phyloP scores from a whole-genome alignment of 1,140 invertebrate genomes.

The Drosophila punjabiensis region DNA sequence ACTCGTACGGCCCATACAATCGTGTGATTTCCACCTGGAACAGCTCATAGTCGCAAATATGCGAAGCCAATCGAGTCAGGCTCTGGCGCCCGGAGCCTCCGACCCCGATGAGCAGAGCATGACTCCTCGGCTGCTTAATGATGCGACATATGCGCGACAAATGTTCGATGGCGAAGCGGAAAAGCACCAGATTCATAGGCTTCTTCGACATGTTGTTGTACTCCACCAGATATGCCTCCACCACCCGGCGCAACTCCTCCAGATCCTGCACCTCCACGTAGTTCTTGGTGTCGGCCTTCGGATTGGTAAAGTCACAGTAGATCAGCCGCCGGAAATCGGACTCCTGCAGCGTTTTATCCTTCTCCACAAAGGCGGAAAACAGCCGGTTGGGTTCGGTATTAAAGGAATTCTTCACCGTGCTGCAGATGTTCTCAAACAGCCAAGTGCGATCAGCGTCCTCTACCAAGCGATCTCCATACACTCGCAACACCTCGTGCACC shows the following conservation, averaged over 20 bases:
- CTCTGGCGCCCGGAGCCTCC: conserved; percentile 97
- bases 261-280: conserved; percentile 96
- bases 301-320: conserved; percentile 98
- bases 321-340: conserved; percentile 93
- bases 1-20: conserved; percentile 93
- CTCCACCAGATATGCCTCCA: conserved; percentile 95
- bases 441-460: conserved; percentile 93
- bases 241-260: conserved; percentile 92
- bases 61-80: conserved; percentile 94
- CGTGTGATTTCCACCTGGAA: conserved; percentile 96
- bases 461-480: conserved; percentile 97
- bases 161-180: conserved; percentile 98
- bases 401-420: conserved; percentile 87
- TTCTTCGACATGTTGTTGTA: conserved; percentile 99
- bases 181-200: conserved; percentile 98
- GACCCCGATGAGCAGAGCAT: conserved; percentile 94
- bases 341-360: conserved; percentile 65
- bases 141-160: conserved; percentile 96
- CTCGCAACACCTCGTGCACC: conserved; percentile 97
- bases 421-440: conserved; percentile 90
- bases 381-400: conserved; percentile 63
- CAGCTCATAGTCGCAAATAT: conserved; percentile 97
- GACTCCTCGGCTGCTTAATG: conserved; percentile 95
- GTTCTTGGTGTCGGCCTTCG: conserved; percentile 94
- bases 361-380: conserved; percentile 84